Conservation (phyloP, 2,888 invertebrate species). For the Gandaritis pyraliata region DNA sequence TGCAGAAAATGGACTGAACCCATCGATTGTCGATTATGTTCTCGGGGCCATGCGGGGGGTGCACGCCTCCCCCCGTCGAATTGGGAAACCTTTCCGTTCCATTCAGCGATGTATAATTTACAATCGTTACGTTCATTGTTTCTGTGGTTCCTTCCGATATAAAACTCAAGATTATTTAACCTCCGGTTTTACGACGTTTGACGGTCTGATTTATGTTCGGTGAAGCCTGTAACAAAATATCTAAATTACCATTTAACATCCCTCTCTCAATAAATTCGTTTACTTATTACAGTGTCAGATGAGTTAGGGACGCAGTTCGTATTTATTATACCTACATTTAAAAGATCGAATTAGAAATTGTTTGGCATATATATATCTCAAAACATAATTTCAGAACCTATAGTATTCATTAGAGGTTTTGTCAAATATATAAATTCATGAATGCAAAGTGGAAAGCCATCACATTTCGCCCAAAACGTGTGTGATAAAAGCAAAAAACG, state of each 20-base stretch:
- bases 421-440: conserved; percentile 3
- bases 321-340: too few species aligned
- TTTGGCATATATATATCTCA: too few species aligned
- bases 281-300: conserved; percentile 23
- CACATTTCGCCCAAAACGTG: conserved; percentile 11
- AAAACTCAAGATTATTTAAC: conserved; percentile 57
- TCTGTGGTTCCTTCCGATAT: conserved; percentile 51
- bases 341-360: too few species aligned
- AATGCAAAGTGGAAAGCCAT: background rate
- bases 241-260: conserved; percentile 56
- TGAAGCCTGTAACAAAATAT: conserved; percentile 74
- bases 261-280: conserved; percentile 42
- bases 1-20: conserved; percentile 89
- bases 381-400: too few species aligned
- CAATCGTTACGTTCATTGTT: conserved; percentile 67
- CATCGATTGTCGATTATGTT: conserved; percentile 87
- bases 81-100: conserved; percentile 58
- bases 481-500: conserved; percentile 12
- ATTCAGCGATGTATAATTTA: conserved; percentile 57
- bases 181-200: conserved; percentile 64
- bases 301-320: background rate
- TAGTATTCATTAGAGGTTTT: background rate
- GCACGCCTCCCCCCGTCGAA: conserved; percentile 48
- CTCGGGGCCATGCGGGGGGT: conserved; percentile 57
- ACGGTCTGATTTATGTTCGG: conserved; percentile 59